These are phyloP conservation scores for Pedetes capensis DNA, from an alignment of 2,113 vertebrate species.

Conservation along the genomic window DNA sequence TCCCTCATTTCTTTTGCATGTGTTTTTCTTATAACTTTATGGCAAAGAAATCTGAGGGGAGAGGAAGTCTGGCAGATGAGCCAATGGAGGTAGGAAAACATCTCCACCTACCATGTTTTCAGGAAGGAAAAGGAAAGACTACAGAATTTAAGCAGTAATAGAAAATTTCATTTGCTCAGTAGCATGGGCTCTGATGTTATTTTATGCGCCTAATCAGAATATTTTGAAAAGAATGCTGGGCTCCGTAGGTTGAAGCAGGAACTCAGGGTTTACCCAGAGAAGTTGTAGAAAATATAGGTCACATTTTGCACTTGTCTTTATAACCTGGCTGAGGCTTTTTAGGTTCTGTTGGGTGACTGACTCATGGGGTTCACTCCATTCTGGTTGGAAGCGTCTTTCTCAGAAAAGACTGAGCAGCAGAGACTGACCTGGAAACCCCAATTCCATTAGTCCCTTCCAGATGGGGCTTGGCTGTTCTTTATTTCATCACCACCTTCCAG, in stretches of 20 bases:
- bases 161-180: not conserved
- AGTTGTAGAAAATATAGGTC: not conserved
- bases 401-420: not conserved
- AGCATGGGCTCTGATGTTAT: not conserved
- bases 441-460: not conserved
- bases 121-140: not conserved
- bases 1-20: not conserved
- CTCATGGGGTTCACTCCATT: not conserved
- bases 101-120: not conserved
- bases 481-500: not conserved
- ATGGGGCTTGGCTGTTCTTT: not conserved
- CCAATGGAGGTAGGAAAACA: not conserved
- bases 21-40: constrained; percentile 19
- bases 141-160: not conserved
- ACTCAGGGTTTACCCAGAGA: not conserved
- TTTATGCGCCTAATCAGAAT: not conserved
- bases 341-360: not conserved
- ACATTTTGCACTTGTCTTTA: not conserved
- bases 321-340: not conserved
- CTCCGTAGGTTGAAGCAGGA: not conserved
- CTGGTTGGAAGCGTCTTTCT: not conserved
- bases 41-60: not conserved
- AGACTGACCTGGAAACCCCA: not conserved
- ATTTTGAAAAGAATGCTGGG: not conserved
- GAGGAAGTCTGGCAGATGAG: not conserved